phyloP scores from a whole-genome alignment of 2,797 vertebrate genomes.

The Taeniopygia guttata region DNA sequence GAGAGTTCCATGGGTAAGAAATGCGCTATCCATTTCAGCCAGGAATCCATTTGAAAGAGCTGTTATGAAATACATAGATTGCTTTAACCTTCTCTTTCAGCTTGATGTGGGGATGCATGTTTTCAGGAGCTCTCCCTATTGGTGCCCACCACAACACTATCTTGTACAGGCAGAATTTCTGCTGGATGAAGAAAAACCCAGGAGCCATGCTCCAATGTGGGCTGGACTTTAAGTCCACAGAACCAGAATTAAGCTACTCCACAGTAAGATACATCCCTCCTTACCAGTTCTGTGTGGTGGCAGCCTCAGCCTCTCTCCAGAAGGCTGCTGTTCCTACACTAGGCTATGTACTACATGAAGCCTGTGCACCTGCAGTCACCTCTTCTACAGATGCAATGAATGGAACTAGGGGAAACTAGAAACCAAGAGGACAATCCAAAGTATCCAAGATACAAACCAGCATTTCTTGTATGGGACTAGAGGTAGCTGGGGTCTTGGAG shows the following conservation, averaged over 20 bases:
- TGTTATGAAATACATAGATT: neutral
- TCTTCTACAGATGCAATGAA: neutral
- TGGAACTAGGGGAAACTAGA: neutral
- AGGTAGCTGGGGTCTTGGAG: neutral
- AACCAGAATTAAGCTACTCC: neutral
- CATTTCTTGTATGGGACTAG: neutral
- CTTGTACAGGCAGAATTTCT: neutral
- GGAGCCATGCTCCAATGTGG: accelerated
- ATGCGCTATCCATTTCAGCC: neutral
- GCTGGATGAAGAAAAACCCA: neutral
- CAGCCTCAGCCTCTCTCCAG: neutral
- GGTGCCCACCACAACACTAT: neutral
- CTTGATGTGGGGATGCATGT: neutral
- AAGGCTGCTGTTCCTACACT: neutral
- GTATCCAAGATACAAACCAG: neutral
- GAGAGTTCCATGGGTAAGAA: neutral
- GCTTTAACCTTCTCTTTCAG: neutral
- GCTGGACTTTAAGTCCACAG: neutral
- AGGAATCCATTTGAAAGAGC: neutral
- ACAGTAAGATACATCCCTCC: neutral
- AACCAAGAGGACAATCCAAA: neutral
- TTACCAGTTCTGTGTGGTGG: accelerated
- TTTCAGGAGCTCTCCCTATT: neutral
- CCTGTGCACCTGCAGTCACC: accelerated
- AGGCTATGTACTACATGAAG: accelerated